Percentiles rank a stretch among this genome's conserved stretches.
Conservation (phyloP, 1,140 invertebrate genomes). For the Drosophila carrolli region DNA sequence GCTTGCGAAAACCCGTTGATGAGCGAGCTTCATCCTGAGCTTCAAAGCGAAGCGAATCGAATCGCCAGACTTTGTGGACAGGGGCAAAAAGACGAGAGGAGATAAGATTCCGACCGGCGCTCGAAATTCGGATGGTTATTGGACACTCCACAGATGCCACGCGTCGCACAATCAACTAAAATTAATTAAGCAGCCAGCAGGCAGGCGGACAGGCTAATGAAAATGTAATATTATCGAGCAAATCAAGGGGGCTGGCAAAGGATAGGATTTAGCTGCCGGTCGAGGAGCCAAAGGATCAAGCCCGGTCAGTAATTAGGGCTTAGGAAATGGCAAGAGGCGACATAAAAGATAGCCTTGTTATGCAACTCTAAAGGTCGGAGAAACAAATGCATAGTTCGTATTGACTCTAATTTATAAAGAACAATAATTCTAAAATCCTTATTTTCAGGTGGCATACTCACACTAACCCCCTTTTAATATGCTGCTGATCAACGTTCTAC, state of each 20-base stretch:
- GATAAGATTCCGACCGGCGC: constrained; percentile 29
- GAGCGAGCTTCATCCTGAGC: constrained; percentile 67
- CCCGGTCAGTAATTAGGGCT: constrained; percentile 5
- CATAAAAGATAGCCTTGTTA: background rate
- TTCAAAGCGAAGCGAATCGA: constrained; percentile 43
- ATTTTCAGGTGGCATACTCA: background rate
- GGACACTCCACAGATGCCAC: constrained; percentile 74
- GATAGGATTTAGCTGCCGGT: constrained; percentile 13
- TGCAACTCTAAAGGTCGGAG: too few relatives aligned
- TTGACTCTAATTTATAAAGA: too few relatives aligned
- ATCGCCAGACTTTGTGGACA: constrained; percentile 12
- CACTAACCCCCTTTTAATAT: background rate
- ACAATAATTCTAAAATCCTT: too few relatives aligned
- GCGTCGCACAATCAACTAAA: constrained; percentile 61
- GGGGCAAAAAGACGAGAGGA: constrained; percentile 20
- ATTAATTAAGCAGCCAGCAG: constrained; percentile 67
- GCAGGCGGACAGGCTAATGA: constrained; percentile 58
- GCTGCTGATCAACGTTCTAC: background rate
- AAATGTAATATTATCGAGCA: constrained; percentile 62
- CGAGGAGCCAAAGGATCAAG: constrained; percentile 12
- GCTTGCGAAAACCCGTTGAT: constrained; percentile 79
- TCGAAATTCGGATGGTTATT: constrained; percentile 61
- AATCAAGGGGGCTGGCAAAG: constrained; percentile 16
- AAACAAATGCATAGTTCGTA: too few relatives aligned
- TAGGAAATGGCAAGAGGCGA: background rate